Base-by-base conservation (phyloP, 2,113 vertebrate species). In the Chinchilla lanigera region DNA sequence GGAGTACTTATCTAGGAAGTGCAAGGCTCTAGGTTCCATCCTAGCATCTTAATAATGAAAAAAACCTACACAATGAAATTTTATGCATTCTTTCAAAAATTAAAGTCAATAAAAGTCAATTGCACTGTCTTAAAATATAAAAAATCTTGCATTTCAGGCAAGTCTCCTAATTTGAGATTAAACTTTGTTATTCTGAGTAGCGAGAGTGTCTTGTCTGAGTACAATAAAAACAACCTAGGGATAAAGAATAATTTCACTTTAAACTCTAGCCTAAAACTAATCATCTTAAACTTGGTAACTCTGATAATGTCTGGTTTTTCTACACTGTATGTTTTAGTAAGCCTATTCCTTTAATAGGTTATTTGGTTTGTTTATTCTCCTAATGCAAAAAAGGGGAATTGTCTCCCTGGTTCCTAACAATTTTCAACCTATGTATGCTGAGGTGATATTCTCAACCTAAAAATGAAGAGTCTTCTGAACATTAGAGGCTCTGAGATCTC, bases 221-320 rank as follows among this genome's bases (percentile, higher is more conserved):
- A 58, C 86, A 94, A n/a, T 86, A 75, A 93, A 93, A 96, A 80
- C 22, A 95, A 90, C 67, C n/a, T 95, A 30, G 35, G 10, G 89
- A 85, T 93, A 96, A 89, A 67, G 35, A 97, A 89, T 56, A 87
- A 88, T 61, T 91, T 93, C 26, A 97, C 24, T 92, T 92, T 95
- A 94, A 95, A 60, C 16, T 92, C 61, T 60, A 94, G 73, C 84
- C 54, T 44, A 77, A 96, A 96, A 91, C n/a, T 61, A 97, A 65
- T 84, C 19, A 80, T 93, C 75, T 84, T 92, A 44, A 67, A 84
- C 35, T 61, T 86, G 2, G 11, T 84, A 28, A 94, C 44, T 84
- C 28, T 47, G 86, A 89, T 89, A 86, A 92, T 44, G 47, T 93
- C 78, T 93, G 28, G 44, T 67, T 61, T 89, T 89, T 54, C 67